phyloP scores from a whole-genome alignment of 30 jellyfish, hydroid and myxozoan genomes.

The Catostylus mosaicus region DNA sequence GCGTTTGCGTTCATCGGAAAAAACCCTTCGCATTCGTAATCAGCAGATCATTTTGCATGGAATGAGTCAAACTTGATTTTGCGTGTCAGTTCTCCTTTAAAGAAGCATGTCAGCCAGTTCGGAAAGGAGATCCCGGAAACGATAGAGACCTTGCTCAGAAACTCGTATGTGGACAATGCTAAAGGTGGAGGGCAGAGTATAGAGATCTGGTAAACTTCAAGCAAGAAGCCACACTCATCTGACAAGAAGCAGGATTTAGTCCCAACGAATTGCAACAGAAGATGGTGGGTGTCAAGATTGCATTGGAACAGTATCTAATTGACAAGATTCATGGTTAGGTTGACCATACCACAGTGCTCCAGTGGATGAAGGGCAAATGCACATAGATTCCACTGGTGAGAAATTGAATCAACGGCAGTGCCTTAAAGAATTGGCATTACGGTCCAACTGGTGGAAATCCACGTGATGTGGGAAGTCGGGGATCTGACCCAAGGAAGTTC shows the following conservation, averaged over 20 bases:
- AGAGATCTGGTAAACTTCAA: constrained; percentile 44
- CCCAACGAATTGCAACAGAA: constrained; percentile 53
- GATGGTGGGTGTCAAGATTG: constrained; percentile 24
- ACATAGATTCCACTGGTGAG: constrained; percentile 30
- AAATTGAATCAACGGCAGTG: constrained; percentile 21
- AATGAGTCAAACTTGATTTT: no score
- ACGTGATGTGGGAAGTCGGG: constrained; percentile 22
- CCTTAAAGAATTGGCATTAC: constrained; percentile 12
- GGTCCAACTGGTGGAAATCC: constrained; percentile 29
- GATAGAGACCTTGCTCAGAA: constrained; percentile 50
- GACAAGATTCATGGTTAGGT: constrained; percentile 50
- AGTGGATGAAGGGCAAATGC: constrained; percentile 17
- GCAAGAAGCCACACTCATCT: constrained; percentile 46
- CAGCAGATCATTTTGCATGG: no score
- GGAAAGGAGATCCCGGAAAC: constrained; percentile 49
- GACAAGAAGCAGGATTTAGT: constrained; percentile 38
- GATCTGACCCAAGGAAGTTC: constrained; percentile 42
- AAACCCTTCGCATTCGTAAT: no score
- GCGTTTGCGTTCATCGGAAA: no score
- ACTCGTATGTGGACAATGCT: constrained; percentile 55
- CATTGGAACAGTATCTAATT: constrained; percentile 53
- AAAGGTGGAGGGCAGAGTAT: constrained; percentile 32
- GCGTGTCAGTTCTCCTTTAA: no score
- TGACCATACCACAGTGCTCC: constrained; percentile 57
- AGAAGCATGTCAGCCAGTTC: constrained; percentile 43